Base-by-base conservation (phyloP, 2,888 invertebrate species). In the Cistogaster globosa region DNA sequence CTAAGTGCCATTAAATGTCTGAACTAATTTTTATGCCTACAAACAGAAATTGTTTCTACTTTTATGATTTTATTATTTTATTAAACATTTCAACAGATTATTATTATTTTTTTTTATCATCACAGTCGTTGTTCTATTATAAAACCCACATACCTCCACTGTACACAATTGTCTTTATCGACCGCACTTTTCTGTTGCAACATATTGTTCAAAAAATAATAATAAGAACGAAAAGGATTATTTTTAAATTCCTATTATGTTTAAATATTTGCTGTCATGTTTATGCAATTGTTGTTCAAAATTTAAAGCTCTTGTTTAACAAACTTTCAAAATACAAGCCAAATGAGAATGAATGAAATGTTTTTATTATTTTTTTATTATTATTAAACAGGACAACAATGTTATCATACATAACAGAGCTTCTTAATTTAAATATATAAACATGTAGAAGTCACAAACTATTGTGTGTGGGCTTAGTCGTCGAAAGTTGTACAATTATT, bases 361-460 rank as follows among this genome's bases (percentile, higher is more conserved):
- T 75, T 65, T 65, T 32, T 20, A 74, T 63, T 63, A 48, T 51
- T 26, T 63, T 58, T 22, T 0, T 76, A 58, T 0, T 67, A n/a
- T 76, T 58, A 26, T 60, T 60, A 77, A 68, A 76, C 36, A 76
- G 65, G 18, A 77, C 51, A 53, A 63, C 42, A 9, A 26, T 77
- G 16, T 77, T 68, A 60, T 77, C 53, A 55, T 53, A 63, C 58
- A 58, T 48, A 68, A 48, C 36, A 58, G 48, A 22, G 20, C 36
- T 67, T 58, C 57, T 58, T 36, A 67, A 48, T 67, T 36, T 57
- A 48, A 67, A 57, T 76, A 67, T 20, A 26, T 26, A 1, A 26
- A 26, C 4, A 26, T 4, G 26, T 26, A 4, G 32, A 32, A 32
- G 2, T 32, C 8, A 32, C 8, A 32, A 5, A 5, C 1, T 26